Base-by-base conservation (phyloP, 2,113 vertebrate species). In the Embiotoca jacksoni region DNA sequence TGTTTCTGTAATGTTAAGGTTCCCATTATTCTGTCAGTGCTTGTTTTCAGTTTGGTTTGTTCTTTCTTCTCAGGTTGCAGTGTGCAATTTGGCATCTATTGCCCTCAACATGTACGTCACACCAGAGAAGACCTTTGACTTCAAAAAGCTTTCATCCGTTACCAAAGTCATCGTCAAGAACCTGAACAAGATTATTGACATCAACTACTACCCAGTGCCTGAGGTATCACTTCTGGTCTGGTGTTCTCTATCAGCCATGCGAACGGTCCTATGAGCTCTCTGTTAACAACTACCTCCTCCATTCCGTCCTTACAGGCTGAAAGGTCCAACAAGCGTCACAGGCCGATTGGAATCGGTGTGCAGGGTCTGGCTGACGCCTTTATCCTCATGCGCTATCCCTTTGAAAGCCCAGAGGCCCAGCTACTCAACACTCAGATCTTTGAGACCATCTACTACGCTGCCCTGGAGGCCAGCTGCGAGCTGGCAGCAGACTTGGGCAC, bases 81-180 rank as follows among this genome's bases (percentile, higher is more conserved):
- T 99, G 36, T 99, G 98, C 89, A 99, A 99, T 75, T 89, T 99
- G 93, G 98, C 98, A 55, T 99, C 97, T 16, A 82, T 99, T 0
- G 98, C 97, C n/a, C 92, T 99, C 61, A 99, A 99, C 90, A 98
- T 99, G 98, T 99, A 97, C 0, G 97, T 99, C 73, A 98, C 96
- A 1, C 49, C 95, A 0, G 97, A 99, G 56, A 96, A 91, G 67
- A 97, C 91, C 0, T 99, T 94, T 0, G 96, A 99, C 70, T 99
- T 99, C 92, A 76, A 94, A 81, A 98, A 96, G 77, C 92, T 99
- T 49, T 95, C 96, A 0, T 93, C 95, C 0, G 98, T 99, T 82
- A 98, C 98, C 14, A 96, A 96, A 84, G 98, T 99, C 59, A 95
- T 98, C 0, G 97, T 99, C 46, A 90, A 93, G 54, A 99, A 99